phyloP scores from a whole-genome alignment of 2,888 invertebrate species.

The Lasioglossum oenotherae region DNA sequence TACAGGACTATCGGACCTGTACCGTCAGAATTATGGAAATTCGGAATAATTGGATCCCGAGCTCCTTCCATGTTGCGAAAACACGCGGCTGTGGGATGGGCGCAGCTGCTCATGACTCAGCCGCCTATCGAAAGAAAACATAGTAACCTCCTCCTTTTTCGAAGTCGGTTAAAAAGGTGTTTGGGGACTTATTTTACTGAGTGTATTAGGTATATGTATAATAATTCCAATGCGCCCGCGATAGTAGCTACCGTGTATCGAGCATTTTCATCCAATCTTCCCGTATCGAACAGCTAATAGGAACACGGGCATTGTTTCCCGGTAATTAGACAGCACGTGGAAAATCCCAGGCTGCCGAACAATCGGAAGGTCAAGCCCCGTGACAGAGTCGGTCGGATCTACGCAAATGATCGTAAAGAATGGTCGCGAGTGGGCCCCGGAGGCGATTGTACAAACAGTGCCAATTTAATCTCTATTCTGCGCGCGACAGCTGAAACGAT shows the following conservation, averaged over 20 bases:
- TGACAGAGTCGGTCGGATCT: conserved; percentile 21
- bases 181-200: no score
- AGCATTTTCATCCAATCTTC: neutral
- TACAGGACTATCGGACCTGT: conserved; percentile 50
- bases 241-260: no score
- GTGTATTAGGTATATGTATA: no score
- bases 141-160: no score
- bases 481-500: conserved; percentile 69
- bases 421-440: conserved; percentile 31
- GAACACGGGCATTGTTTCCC: neutral
- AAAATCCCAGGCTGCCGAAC: neutral
- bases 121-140: neutral
- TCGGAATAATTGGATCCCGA: conserved; percentile 61
- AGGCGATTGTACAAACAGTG: conserved; percentile 64
- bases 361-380: conserved; percentile 30
- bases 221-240: no score
- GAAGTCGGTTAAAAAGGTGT: no score
- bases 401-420: conserved; percentile 58
- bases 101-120: conserved; percentile 15
- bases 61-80: conserved; percentile 22
- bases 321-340: neutral
- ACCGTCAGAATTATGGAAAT: conserved; percentile 65
- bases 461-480: conserved; percentile 72
- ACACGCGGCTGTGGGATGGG: conserved; percentile 12
- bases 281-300: neutral